Conservation (phyloP, 2,113 vertebrate genomes). For the Rousettus leschenaultii region DNA sequence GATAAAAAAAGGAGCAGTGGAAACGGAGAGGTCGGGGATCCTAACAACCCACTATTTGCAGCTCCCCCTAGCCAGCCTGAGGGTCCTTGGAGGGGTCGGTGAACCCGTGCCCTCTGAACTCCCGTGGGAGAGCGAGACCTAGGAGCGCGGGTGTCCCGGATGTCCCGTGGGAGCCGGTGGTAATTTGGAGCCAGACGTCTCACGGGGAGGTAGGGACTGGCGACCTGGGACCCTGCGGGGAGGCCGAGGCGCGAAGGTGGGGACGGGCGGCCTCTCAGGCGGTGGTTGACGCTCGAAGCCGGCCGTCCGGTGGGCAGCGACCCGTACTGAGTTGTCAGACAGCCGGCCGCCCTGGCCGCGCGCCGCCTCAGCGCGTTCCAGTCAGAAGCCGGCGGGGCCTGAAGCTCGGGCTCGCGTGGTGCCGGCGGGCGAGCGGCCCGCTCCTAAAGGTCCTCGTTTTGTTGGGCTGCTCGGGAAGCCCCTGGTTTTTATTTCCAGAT, state of each 20-base stretch:
- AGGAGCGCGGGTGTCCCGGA: rapidly evolving
- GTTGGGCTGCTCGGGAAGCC: rapidly evolving
- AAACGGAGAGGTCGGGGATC: not conserved
- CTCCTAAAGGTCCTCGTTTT: too few relatives aligned
- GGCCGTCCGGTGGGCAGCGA: rapidly evolving
- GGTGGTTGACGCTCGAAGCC: rapidly evolving
- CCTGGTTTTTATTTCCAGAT: rapidly evolving
- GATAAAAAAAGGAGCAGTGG: not conserved
- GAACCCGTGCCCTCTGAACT: not conserved
- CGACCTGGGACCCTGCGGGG: rapidly evolving
- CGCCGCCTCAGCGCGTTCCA: rapidly evolving
- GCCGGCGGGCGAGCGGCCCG: rapidly evolving
- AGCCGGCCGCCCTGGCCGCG: rapidly evolving
- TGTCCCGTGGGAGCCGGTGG: not conserved
- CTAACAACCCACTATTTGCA: not conserved
- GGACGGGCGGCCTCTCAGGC: rapidly evolving
- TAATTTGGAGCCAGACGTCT: rapidly evolving
- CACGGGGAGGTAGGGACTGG: not conserved
- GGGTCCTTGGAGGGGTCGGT: not conserved
- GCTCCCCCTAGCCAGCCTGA: constrained; percentile 7
- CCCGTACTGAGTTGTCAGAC: rapidly evolving
- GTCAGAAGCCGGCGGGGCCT: not conserved
- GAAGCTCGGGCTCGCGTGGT: not conserved
- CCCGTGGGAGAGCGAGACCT: not conserved
- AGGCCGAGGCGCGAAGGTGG: too few relatives aligned